Evolutionary conservation across 2,113 vertebrate species (phyloP).

Genomic region (Erythrocebus patas): DNA sequence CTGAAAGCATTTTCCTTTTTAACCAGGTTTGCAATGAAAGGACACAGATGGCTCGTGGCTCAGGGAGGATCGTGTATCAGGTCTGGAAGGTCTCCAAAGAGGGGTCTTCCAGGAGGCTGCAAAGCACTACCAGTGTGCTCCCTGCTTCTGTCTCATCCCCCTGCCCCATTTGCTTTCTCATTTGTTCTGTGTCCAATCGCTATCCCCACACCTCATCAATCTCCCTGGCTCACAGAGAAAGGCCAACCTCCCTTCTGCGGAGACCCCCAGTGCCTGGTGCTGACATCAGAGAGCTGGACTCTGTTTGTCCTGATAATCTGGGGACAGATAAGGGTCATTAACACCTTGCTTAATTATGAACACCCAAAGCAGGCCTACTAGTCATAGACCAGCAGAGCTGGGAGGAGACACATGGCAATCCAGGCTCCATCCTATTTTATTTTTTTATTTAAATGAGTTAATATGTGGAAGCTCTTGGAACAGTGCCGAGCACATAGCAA

Average conservation of each 20-base stretch:
- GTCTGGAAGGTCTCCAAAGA: neutral
- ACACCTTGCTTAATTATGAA: conserved; percentile 33
- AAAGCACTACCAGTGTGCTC: neutral
- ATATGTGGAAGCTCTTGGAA: neutral
- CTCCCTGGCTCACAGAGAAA: neutral
- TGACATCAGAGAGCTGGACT: neutral
- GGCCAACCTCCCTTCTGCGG: neutral
- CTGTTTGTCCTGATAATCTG: neutral
- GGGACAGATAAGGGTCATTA: conserved; percentile 48
- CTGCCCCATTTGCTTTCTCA: neutral
- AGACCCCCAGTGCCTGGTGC: neutral
- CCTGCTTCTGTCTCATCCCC: conserved; percentile 2
- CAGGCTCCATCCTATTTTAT: neutral
- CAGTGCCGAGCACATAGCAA: neutral
- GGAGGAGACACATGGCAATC: neutral
- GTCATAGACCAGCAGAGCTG: neutral
- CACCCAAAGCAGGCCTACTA: neutral
- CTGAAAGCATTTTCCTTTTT: neutral
- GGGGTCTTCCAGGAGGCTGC: neutral
- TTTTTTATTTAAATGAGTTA: conserved; percentile 18
- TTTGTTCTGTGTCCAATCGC: neutral
- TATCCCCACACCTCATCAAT: conserved; percentile 60
- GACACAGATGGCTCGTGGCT: conserved; percentile 26
- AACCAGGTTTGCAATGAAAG: neutral
- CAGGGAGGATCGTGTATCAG: neutral